Evolutionary conservation across 2,797 vertebrate genomes (phyloP).

Genomic region (Moxostoma hubbsi): DNA sequence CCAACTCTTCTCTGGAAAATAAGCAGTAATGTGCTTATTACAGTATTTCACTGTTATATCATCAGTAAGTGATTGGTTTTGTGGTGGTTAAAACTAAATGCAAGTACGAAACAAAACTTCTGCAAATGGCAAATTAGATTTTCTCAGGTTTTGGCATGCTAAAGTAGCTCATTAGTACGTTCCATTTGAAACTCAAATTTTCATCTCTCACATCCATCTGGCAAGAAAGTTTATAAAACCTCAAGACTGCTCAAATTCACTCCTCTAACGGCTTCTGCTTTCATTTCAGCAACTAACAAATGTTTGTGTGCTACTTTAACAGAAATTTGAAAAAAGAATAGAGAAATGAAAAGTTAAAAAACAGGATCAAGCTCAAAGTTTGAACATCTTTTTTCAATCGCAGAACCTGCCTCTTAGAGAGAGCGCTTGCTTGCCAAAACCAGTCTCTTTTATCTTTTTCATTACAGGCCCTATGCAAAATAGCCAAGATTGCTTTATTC

Average conservation of each 20-base stretch:
- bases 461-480: constrained; percentile 60
- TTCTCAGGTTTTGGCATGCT: neutral
- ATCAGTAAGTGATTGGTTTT: constrained; percentile 24
- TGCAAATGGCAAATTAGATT: constrained; percentile 17
- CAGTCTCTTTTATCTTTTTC: constrained; percentile 46
- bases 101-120: neutral
- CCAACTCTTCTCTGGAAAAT: constrained; percentile 86
- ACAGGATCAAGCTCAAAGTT: constrained; percentile 67
- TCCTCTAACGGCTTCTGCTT: constrained; percentile 20
- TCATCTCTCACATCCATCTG: constrained; percentile 18
- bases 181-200: constrained; percentile 21
- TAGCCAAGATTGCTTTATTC: constrained; percentile 13
- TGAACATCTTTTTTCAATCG: constrained; percentile 67
- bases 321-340: constrained; percentile 45
- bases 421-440: constrained; percentile 64
- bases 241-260: constrained; percentile 21
- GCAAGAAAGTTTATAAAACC: constrained; percentile 28
- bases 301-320: constrained; percentile 13
- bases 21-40: constrained; percentile 6
- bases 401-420: constrained; percentile 62
- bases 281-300: constrained; percentile 25
- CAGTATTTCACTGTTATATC: neutral
- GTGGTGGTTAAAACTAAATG: neutral
- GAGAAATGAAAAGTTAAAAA: constrained; percentile 62
- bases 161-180: constrained; percentile 6